Percentiles rank a stretch among this genome's conserved stretches.
Conservation (phyloP, 2,113 vertebrate genomes). For the Microcebus tavaratra region DNA sequence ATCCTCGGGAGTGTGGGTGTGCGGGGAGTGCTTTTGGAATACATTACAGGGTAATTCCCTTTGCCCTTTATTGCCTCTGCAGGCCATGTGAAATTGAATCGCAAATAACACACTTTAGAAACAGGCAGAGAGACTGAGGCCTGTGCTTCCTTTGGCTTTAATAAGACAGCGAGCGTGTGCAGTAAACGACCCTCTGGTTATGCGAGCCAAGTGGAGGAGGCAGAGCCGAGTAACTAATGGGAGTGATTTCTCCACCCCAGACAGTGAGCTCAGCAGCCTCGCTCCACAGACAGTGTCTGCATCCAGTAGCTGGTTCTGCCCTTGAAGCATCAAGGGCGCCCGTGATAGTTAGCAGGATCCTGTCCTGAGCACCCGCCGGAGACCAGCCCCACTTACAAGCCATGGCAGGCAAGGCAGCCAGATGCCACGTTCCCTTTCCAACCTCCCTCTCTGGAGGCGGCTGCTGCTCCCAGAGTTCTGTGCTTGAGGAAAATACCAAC, state of each 20-base stretch:
- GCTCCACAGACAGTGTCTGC: background rate
- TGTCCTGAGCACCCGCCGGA: background rate
- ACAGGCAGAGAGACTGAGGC: constrained; percentile 43
- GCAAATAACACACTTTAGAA: constrained; percentile 68
- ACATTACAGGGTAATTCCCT: constrained; percentile 71
- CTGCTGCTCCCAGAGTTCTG: constrained; percentile 29
- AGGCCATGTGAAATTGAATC: constrained; percentile 52
- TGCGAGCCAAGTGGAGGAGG: background rate
- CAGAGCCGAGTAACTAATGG: constrained; percentile 50
- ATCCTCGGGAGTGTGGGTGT: constrained; percentile 61
- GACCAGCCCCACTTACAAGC: background rate
- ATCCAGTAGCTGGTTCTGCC: constrained; percentile 41
- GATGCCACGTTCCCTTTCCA: background rate
- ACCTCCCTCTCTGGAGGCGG: background rate
- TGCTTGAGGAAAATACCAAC: constrained; percentile 30
- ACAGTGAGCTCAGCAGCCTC: background rate
- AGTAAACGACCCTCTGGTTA: constrained; percentile 53
- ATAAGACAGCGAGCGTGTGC: background rate
- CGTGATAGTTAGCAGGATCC: constrained; percentile 26
- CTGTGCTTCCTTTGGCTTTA: constrained; percentile 61
- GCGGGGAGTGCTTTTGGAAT: constrained; percentile 58
- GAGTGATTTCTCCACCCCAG: constrained; percentile 30
- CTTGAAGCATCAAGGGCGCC: background rate
- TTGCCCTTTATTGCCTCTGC: constrained; percentile 58
- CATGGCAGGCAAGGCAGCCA: constrained; percentile 22